phyloP scores from a whole-genome alignment of 2,113 vertebrate genomes.

The Raja brachyura region DNA sequence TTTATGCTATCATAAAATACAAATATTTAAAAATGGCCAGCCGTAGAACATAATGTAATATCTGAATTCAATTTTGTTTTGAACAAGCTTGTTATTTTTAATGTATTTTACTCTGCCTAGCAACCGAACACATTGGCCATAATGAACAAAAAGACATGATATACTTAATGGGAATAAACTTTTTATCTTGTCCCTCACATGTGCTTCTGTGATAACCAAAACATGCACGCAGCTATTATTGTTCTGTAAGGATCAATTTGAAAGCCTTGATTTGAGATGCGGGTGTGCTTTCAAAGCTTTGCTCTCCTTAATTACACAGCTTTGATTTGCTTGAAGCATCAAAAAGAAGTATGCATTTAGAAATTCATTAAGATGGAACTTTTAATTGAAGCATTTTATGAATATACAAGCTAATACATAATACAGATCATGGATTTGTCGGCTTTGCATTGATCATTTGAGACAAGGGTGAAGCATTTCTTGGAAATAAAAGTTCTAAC shows the following conservation, averaged over 20 bases:
- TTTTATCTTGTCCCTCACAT: not conserved
- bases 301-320: not conserved
- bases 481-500: not conserved
- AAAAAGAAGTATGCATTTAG: not conserved
- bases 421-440: not conserved
- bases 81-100: conserved; percentile 3
- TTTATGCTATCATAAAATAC: not conserved
- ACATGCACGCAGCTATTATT: not conserved
- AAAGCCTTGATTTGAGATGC: not conserved
- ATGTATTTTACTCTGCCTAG: not conserved
- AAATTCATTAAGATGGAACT: not conserved
- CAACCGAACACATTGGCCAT: not conserved
- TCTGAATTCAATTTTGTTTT: not conserved
- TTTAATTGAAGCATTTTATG: not conserved
- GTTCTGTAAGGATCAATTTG: not conserved
- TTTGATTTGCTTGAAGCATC: not conserved
- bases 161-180: not conserved
- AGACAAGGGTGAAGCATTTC: not conserved
- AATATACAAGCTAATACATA: not conserved
- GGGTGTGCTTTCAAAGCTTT: conserved; percentile 21
- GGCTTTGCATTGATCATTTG: not conserved
- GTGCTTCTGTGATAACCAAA: not conserved
- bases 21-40: not conserved
- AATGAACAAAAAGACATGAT: not conserved
- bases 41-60: not conserved